Percentiles rank a stretch among this genome's conserved stretches.
These are phyloP conservation scores for Drosophila borealis DNA, from an alignment of 2,888 invertebrate species.

Conservation along the genomic window DNA sequence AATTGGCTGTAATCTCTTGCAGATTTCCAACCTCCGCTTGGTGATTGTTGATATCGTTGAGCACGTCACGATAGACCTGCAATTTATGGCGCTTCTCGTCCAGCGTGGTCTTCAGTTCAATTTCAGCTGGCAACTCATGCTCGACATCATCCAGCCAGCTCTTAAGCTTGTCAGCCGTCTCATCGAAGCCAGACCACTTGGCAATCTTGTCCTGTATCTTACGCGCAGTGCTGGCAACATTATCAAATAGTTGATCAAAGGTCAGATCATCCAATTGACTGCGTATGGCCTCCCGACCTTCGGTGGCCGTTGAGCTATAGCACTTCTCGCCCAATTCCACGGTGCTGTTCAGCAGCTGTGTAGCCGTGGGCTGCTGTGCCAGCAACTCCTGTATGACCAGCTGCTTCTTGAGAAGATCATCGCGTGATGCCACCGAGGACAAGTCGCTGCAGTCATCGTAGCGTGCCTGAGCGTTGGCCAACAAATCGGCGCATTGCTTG, in stretches of 20 bases:
- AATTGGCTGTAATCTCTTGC: conserved; percentile 91
- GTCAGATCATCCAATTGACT: conserved; percentile 93
- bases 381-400: conserved; percentile 90
- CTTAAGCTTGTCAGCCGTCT: conserved; percentile 91
- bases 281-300: conserved; percentile 94
- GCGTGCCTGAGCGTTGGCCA: conserved; percentile 90
- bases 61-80: conserved; percentile 91
- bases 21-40: conserved; percentile 94
- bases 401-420: conserved; percentile 89
- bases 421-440: conserved; percentile 88
- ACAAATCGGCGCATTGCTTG: conserved; percentile 92
- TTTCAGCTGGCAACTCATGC: conserved; percentile 90
- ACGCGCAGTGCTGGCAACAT: conserved; percentile 90
- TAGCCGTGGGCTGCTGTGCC: conserved; percentile 90
- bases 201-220: conserved; percentile 93
- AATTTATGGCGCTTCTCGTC: conserved; percentile 96
- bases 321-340: conserved; percentile 95
- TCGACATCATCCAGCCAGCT: conserved; percentile 92
- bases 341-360: conserved; percentile 91
- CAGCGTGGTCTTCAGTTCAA: conserved; percentile 92
- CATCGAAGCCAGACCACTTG: conserved; percentile 96
- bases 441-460: conserved; percentile 89
- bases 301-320: conserved; percentile 93
- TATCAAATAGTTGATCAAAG: conserved; percentile 92
- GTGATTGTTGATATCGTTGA: conserved; percentile 93